These are phyloP conservation scores for cat (Felis catus) DNA, from an alignment of 2,113 vertebrate genomes.

Conservation along the genomic window DNA sequence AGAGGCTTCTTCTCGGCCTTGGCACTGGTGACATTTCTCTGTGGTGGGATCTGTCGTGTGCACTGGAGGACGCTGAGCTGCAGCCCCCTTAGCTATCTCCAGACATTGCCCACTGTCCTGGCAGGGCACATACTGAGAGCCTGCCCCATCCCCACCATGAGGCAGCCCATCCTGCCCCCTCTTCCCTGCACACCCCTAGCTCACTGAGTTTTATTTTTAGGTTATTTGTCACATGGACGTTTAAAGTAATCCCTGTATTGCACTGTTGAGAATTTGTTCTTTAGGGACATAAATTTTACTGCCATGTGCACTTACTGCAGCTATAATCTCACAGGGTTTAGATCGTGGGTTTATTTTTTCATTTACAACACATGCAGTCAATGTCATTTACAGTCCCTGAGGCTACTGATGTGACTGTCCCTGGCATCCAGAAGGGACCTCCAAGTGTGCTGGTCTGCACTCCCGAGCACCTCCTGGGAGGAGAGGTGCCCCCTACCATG, in stretches of 20 bases:
- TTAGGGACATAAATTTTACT: background rate
- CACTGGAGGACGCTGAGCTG: fast-evolving
- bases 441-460: background rate
- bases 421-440: too few relatives aligned
- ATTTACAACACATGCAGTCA: background rate
- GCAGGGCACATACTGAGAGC: background rate
- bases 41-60: background rate
- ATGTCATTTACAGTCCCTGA: background rate
- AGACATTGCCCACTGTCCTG: background rate
- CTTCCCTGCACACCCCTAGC: background rate
- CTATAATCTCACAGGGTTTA: background rate
- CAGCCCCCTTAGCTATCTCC: background rate
- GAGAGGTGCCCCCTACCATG: background rate
- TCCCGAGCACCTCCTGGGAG: background rate
- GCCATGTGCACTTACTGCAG: background rate
- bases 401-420: background rate
- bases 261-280: background rate
- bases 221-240: background rate
- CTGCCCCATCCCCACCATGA: fast-evolving
- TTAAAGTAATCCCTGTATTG: background rate
- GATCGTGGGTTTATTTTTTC: background rate
- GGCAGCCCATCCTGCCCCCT: background rate
- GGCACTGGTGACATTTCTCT: background rate
- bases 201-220: background rate
- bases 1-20: background rate